Base-by-base conservation (phyloP, 2,113 vertebrate genomes). In the Myrmecophaga tridactyla region DNA sequence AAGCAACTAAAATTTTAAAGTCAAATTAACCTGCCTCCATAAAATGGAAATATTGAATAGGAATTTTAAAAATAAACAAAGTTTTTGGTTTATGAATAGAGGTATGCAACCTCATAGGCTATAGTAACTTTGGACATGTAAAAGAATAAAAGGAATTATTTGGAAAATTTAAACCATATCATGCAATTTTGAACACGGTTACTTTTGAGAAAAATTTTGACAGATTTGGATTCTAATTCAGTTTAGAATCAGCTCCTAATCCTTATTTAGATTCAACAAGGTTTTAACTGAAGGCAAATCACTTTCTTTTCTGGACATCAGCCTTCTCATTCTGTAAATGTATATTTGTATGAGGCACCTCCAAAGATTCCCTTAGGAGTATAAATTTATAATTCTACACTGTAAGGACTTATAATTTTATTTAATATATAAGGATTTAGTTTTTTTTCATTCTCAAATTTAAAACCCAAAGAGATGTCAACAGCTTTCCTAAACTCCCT, bases 151-250 rank as follows among this genome's bases (percentile, higher is more conserved):
- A 69, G 29, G 62, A 94, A 81, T 10, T 21, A 58, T 25, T 69
- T 67, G 18, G 15, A 89, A 67, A 92, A 82, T 88, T 86, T 67
- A 94, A 90, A 81, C 13, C 53, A 81, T 93, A 67, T 81, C 23
- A n/a, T 29, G 7, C 39, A 27, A 13, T 65, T 91, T 90, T 86
- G 2, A 73, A 69, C 58, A 63, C 63, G 78, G 13, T 56, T 62
- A 73, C 2, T 34, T 83, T 86, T 83, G 20, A 69, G 76, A 87
- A 73, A 80, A 89, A 75, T 58, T 2, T 29, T 80, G 58, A 82
- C 34, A 84, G 34, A 60, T 73, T 88, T 72, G 29, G 8, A 14
- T 56, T 53, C 18, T 81, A 90, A 70, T 85, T 81, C 51, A 88
- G 12, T 46, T 83, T 53, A 70, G 69, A 83, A 65, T 18, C 8